phyloP scores from a whole-genome alignment of 2,113 vertebrate genomes.

The Trichechus manatus region DNA sequence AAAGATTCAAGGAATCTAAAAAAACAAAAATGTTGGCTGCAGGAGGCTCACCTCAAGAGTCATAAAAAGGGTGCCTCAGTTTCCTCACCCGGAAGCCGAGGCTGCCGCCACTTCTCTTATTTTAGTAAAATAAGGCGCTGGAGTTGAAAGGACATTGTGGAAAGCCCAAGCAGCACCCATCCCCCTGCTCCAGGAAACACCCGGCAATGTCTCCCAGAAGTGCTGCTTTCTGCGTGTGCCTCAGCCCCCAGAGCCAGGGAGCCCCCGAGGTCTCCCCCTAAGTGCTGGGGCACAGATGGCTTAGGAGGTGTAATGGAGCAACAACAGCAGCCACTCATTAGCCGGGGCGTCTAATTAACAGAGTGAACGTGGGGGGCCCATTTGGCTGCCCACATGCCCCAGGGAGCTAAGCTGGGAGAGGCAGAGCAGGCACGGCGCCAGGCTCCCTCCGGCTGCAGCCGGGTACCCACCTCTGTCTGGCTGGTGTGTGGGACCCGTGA shows the following conservation, averaged over 20 bases:
- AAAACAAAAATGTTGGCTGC: neutral
- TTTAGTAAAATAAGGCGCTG: neutral
- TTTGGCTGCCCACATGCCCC: conserved; percentile 9
- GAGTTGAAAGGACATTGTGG: neutral
- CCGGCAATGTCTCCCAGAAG: neutral
- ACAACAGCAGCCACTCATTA: conserved; percentile 40
- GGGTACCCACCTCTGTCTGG: neutral
- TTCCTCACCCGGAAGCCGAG: neutral
- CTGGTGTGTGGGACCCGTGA: neutral
- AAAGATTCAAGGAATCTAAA: too few species aligned
- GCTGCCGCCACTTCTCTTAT: neutral
- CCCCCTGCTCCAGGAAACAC: neutral
- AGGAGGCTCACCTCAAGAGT: neutral
- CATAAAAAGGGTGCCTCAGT: fast-evolving
- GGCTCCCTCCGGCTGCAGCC: neutral
- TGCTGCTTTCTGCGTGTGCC: neutral
- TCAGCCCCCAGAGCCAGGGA: neutral
- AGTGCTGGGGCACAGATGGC: conserved; percentile 74
- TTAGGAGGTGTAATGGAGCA: neutral
- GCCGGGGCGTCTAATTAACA: neutral
- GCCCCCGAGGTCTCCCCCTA: conserved; percentile 33
- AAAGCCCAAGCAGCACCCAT: neutral
- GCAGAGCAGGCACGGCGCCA: neutral
- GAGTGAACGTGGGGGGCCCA: neutral
- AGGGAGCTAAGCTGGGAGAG: neutral